Evolutionary conservation across 2,113 vertebrate species (phyloP), one percentile per base, ranked within the genome.

Genomic region (Rafetus swinhoei): DNA sequence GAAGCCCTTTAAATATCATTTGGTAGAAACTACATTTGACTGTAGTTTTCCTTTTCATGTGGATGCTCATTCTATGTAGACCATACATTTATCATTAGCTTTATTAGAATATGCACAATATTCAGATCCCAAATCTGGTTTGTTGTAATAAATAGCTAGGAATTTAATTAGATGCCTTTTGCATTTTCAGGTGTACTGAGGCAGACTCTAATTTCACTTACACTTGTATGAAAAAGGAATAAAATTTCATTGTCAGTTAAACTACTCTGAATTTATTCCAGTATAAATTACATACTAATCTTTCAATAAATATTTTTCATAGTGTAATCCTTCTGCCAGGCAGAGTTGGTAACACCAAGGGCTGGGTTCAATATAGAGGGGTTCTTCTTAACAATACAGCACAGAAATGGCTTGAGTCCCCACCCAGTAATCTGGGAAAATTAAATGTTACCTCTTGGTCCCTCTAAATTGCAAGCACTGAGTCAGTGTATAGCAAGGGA

Each of bases 1-100:
- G 82, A 93, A 95, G 87, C 92, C 77, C 86, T 90, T 88, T 45
- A 79, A 93, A 9, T 82, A 79, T 84, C 77, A 45, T 85, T 32
- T 76, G 57, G 77, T 15, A 19, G 77, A 92, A 87, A 83, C 7
- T 0, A 74, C 53, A 84, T 8, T 22, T 45, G 89, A n/a, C 25
- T 79, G 6, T 35, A 84, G 69, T 57, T 80, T 76, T 45, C 13
- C 59, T 53, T 54, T 25, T 16, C 25, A n/a, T 19, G 10, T 79
- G 82, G 85, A 91, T 87, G 82, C 59, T 93, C 54, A 52, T 15
- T 76, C 50, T 29, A 32, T 45, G 27, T 79, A 52, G 81, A 24
- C 22, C 81, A 1, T 0, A 22, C 10, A 27, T 39, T 69, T n/a
- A 32, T 53, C 80, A 72, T 22, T 25, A 53, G 32, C n/a, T 82